Conservation (phyloP, 2,797 vertebrate genomes). For the Alcedo quadribrachys region DNA sequence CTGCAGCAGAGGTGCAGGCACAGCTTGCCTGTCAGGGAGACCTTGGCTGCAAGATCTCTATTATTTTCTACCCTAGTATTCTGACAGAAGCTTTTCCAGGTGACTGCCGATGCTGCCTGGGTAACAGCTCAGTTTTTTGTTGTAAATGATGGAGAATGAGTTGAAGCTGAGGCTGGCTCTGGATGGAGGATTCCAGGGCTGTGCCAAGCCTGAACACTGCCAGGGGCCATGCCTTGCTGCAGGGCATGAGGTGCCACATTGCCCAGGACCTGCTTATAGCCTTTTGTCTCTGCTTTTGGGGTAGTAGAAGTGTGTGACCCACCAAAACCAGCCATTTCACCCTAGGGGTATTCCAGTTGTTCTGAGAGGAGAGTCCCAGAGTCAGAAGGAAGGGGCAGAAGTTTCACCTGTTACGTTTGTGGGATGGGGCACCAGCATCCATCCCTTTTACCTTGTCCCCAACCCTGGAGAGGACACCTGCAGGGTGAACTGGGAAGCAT, state of each 20-base stretch:
- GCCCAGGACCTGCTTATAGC: neutral
- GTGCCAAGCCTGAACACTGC: neutral
- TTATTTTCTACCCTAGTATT: slow-evolving; percentile 4
- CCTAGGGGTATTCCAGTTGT: neutral
- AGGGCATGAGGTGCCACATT: rapidly evolving
- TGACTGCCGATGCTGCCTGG: slow-evolving; percentile 63
- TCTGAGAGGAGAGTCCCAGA: neutral
- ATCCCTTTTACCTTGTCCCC: neutral
- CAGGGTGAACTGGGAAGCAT: rapidly evolving
- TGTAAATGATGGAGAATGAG: slow-evolving; percentile 61
- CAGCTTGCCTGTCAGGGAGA: slow-evolving; percentile 9
- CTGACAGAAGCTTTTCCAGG: slow-evolving; percentile 63
- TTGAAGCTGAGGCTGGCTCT: neutral
- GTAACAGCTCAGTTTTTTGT: slow-evolving; percentile 61
- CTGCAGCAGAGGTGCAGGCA: rapidly evolving
- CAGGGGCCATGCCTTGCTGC: rapidly evolving
- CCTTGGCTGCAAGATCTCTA: slow-evolving; percentile 32
- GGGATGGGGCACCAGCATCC: neutral
- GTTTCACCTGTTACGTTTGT: rapidly evolving
- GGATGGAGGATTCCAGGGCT: neutral
- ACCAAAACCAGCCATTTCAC: neutral
- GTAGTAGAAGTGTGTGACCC: neutral
- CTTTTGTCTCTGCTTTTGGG: rapidly evolving
- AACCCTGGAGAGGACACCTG: rapidly evolving
- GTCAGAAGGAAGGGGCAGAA: neutral